A percentile compares a stretch with the other conserved stretches of the same genome.
Conservation (phyloP, 2,113 vertebrate genomes). For the Epinephelus fuscoguttatus region DNA sequence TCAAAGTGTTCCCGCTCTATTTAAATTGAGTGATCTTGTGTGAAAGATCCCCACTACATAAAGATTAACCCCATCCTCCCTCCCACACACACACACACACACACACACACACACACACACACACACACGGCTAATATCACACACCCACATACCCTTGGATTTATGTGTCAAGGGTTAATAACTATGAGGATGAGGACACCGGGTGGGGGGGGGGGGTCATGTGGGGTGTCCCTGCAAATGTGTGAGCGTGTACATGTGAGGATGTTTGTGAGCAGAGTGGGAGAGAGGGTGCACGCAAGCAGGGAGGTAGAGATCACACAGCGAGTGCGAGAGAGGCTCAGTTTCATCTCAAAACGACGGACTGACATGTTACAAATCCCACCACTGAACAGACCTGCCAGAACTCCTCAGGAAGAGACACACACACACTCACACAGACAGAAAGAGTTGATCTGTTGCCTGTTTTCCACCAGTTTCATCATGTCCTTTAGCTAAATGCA, state of each 20-base stretch:
- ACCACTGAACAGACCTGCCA: constrained; percentile 58
- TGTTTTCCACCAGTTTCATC: constrained; percentile 72
- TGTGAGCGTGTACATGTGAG: neutral
- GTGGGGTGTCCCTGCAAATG: constrained; percentile 27
- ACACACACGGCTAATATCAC: constrained; percentile 67
- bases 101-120: constrained; percentile 22
- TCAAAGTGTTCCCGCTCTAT: constrained; percentile 78
- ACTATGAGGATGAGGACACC: constrained; percentile 60
- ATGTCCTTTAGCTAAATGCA: constrained; percentile 52
- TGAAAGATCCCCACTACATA: constrained; percentile 79
- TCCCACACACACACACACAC: constrained; percentile 26
- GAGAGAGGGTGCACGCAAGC: neutral
- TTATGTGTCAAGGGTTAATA: constrained; percentile 80
- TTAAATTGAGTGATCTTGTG: constrained; percentile 80
- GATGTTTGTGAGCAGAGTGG: constrained; percentile 6
- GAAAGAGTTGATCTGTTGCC: constrained; percentile 45
- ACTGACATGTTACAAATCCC: constrained; percentile 66
- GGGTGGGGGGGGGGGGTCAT: neutral
- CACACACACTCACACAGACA: constrained; percentile 23
- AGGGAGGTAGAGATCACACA: constrained; percentile 45
- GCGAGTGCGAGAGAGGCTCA: constrained; percentile 42
- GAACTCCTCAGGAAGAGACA: constrained; percentile 24
- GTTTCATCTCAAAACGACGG: constrained; percentile 48
- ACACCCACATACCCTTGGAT: constrained; percentile 69
- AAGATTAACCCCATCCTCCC: constrained; percentile 75